Base-by-base conservation (phyloP, 2,888 invertebrate genomes). In the Leucophora obtusa region DNA sequence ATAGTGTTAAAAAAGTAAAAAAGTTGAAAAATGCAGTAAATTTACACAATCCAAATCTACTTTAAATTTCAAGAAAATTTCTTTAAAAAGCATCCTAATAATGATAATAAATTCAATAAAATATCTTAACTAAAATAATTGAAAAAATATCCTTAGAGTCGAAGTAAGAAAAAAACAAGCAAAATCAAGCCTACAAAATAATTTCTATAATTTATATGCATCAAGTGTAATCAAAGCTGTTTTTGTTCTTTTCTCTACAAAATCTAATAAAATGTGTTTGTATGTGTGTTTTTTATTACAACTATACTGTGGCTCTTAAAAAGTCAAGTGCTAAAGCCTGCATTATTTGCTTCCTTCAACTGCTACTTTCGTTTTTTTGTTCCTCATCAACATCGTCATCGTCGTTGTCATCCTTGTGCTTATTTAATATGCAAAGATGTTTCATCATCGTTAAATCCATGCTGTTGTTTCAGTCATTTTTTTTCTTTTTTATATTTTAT, bases 341-440 rank as follows among this genome's bases (percentile, higher is more conserved):
- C 62, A 69, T 50, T 59, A 75, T 62, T 68, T 47, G 60, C 60
- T 60, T 14, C 33, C 24, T 7, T 60, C 54, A 60, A 17, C 43
- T 47, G 38, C 35, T 33, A 28, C 43, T 56, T 69, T 56, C 10
- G 28, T 11, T n/a, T 51, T 59, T 24, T 38, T 47, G 43, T 47
- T 10, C 17, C 21, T 28, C 35, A 18, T 33, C 69, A 17, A 10
- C 38, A 51, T 28, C 17, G 7, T 59, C 21, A 47, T 47, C 24
- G 47, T 43, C 24, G 7, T 59, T 14, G 24, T 47, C 28, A 21
- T 43, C 43, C 24, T 47, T 50, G 62, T 33, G 14, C 47, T 63
- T 21, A 69, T 68, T 75, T 71, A 80, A 68, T 72, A 80, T 75
- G 79, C 75, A 80, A 75, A 62, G 43, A 68, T 68, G 63, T 62